Percentiles rank a stretch among this genome's conserved stretches.
These are phyloP conservation scores for Cryptocephalus moraei DNA, from an alignment of 2,888 invertebrate genomes.

Conservation along the genomic window DNA sequence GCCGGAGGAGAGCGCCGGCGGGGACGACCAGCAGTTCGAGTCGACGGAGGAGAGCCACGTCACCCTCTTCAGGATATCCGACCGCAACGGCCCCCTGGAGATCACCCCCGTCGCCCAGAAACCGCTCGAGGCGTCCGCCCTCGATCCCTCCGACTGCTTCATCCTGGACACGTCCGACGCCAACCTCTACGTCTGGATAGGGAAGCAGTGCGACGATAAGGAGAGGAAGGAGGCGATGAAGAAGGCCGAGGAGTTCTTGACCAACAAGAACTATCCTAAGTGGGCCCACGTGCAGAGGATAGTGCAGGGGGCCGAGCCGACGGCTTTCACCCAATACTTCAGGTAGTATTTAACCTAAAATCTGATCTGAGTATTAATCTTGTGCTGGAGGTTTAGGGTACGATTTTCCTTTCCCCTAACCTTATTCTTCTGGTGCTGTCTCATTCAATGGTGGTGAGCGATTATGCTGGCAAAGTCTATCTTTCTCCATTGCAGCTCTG, in stretches of 20 bases:
- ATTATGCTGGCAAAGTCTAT: too few species aligned
- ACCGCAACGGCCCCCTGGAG: conserved; percentile 45
- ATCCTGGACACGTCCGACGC: conserved; percentile 68
- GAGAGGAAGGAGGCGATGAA: conserved; percentile 66
- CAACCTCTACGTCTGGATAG: conserved; percentile 78
- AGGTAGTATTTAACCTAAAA: conserved; percentile 6
- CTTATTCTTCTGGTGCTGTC: too few species aligned
- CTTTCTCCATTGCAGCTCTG: too few species aligned
- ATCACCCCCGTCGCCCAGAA: conserved; percentile 50
- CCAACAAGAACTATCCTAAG: conserved; percentile 60
- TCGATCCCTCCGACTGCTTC: conserved; percentile 68
- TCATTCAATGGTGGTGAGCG: too few species aligned
- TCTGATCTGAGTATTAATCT: too few species aligned
- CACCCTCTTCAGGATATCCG: conserved; percentile 59
- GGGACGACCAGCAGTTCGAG: conserved; percentile 69
- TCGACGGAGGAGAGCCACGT: conserved; percentile 53
- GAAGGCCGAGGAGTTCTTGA: conserved; percentile 58
- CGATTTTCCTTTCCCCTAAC: too few species aligned
- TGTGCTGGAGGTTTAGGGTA: too few species aligned
- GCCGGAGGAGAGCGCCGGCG: conserved; percentile 61
- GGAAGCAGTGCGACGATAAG: conserved; percentile 59
- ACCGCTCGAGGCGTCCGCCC: conserved; percentile 59
- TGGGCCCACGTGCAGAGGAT: conserved; percentile 69
- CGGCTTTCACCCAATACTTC: conserved; percentile 84
- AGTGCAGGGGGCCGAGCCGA: conserved; percentile 75